Conservation (phyloP, 2,113 vertebrate species). For the Hippocampus barbouri region DNA sequence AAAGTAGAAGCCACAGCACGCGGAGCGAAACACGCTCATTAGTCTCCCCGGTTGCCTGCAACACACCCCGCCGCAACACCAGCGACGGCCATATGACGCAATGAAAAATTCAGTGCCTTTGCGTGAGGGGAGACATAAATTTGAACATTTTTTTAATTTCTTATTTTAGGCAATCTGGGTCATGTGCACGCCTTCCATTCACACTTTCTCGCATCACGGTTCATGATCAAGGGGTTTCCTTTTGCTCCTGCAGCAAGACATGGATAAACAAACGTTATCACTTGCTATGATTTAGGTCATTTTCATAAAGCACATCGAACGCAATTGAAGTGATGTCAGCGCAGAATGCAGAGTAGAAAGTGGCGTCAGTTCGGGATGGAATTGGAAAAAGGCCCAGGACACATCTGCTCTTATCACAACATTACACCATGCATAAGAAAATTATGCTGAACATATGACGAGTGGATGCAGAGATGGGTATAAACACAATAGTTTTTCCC, state of each 20-base stretch:
- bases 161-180: conserved; percentile 35
- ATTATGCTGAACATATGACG: not conserved
- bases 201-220: not conserved
- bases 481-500: conserved; percentile 1
- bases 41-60: conserved; percentile 39
- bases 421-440: not conserved
- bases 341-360: conserved; percentile 17
- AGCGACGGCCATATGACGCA: conserved; percentile 37
- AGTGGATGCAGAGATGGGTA: not conserved
- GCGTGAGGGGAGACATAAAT: conserved; percentile 27
- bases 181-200: conserved; percentile 14
- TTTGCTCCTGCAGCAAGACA: not conserved
- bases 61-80: not conserved
- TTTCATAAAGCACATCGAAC: conserved; percentile 13
- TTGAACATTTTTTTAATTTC: conserved; percentile 13
- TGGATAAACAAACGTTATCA: not conserved
- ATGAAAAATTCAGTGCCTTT: conserved; percentile 52
- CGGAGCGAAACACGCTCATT: conserved; percentile 32
- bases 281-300: not conserved
- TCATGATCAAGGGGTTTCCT: conserved; percentile 8
- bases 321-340: conserved; percentile 2
- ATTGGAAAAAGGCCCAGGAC: conserved; percentile 24
- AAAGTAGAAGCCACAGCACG: conserved; percentile 26
- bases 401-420: conserved; percentile 24
- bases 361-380: conserved; percentile 7